Evolutionary conservation across 2,113 vertebrate species (phyloP), one percentile per base, ranked within the genome.

Genomic region (Callochromis pleurospilus): DNA sequence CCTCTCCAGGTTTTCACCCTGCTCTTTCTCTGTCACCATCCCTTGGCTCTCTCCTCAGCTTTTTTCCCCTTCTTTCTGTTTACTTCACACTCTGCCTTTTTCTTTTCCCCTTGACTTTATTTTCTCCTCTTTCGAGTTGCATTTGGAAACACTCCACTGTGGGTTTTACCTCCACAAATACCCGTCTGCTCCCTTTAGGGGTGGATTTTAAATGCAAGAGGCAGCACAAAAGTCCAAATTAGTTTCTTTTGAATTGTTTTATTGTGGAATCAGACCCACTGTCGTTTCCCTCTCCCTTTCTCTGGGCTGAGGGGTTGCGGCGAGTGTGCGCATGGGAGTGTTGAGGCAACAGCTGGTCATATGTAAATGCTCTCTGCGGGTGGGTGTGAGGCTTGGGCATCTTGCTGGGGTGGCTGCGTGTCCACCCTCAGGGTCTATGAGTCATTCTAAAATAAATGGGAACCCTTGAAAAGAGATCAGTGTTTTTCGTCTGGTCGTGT

Each of bases 131-230:
- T 84, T 86, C 15, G 7, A 82, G 62, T 82, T 70, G 70, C 36
- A 89, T 87, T 75, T 89, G 49, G 82, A 86, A 87, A 88, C 40
- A 79, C 62, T 62, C 87, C 4, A n/a, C 62, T 6, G 17, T 19
- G 7, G 31, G 13, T 89, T 91, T 86, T 65, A 79, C 81, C 54
- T 81, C 81, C 51, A 33, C 55, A 90, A 86, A 86, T 26, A 86
- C 19, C 77, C 56, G 24, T 4, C 58, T 51, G 60, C 87, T 86
- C n/a, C 38, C 80, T 56, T 82, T 4, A 29, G 6, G 19, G 90
- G 33, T 90, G 86, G 84, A 88, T 86, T 90, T 87, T 91, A 86
- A 94, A 91, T 87, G 51, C 42, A 45, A 60, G 80, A 79, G 15
- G 53, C 33, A 17, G 53, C 88, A 40, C 83, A 68, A 79, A 90